Evolutionary conservation across 1,140 invertebrate genomes (phyloP).

Genomic region (Medauroidea extradentata): DNA sequence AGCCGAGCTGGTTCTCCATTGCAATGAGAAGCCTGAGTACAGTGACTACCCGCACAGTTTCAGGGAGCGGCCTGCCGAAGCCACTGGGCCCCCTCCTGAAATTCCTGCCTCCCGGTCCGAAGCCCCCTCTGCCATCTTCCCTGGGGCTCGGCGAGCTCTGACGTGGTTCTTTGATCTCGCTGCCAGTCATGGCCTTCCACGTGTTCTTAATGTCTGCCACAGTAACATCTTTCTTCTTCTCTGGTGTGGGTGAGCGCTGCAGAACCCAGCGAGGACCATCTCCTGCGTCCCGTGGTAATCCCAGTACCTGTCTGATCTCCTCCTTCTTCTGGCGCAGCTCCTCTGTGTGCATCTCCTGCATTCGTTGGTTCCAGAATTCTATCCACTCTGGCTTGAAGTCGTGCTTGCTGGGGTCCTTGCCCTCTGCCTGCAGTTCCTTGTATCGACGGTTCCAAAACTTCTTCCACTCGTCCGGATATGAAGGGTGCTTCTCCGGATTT

Average conservation of each 20-base stretch:
- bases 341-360: conserved; percentile 68
- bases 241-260: too few species aligned
- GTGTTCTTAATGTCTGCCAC: conserved; percentile 32
- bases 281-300: conserved; percentile 23
- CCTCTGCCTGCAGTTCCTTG: conserved; percentile 70
- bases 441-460: conserved; percentile 77
- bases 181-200: conserved; percentile 31
- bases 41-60: conserved; percentile 49
- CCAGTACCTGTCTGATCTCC: conserved; percentile 44
- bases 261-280: too few species aligned
- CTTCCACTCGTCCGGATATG: conserved; percentile 83
- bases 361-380: conserved; percentile 70
- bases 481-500: conserved; percentile 79
- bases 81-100: background rate
- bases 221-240: conserved; percentile 18
- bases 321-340: conserved; percentile 56
- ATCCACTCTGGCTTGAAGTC: conserved; percentile 88
- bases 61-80: too few species aligned
- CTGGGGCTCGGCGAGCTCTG: conserved; percentile 24
- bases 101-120: background rate
- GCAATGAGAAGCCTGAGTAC: conserved; percentile 70
- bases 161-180: conserved; percentile 22
- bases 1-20: conserved; percentile 73
- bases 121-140: conserved; percentile 14
- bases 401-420: conserved; percentile 68